A percentile compares a stretch with the other conserved stretches of the same genome.
Evolutionary conservation across 2,113 vertebrate genomes (phyloP).

Genomic region (Colius striatus): DNA sequence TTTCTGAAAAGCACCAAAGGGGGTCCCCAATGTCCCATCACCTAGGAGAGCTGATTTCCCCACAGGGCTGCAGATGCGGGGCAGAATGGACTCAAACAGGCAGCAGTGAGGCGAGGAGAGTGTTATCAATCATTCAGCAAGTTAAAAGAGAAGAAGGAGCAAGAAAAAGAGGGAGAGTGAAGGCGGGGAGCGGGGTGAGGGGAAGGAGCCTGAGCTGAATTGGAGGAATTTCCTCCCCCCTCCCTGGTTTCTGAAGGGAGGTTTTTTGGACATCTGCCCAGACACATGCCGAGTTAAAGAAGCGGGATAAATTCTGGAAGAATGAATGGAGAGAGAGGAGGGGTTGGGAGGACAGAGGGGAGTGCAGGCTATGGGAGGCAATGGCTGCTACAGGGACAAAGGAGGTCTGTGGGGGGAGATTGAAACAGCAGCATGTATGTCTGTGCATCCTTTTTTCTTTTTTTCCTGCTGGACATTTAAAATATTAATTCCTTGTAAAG

Average conservation of each 20-base stretch:
- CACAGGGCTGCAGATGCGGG: slow-evolving; percentile 82
- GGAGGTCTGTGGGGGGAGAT: slow-evolving; percentile 26
- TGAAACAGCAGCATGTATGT: rapidly evolving
- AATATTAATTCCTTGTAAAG: slow-evolving; percentile 18
- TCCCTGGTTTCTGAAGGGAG: slow-evolving; percentile 69
- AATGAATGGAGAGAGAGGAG: slow-evolving; percentile 74
- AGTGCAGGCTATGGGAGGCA: background rate
- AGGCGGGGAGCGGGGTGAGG: slow-evolving; percentile 47
- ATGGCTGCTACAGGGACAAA: slow-evolving; percentile 68
- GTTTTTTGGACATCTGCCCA: slow-evolving; percentile 96
- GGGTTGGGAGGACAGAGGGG: slow-evolving; percentile 62
- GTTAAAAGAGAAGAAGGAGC: slow-evolving; percentile 74
- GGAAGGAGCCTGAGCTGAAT: slow-evolving; percentile 65
- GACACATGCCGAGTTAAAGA: slow-evolving; percentile 90
- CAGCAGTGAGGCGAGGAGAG: slow-evolving; percentile 40
- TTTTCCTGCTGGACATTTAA: slow-evolving; percentile 37
- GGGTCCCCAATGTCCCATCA: slow-evolving; percentile 63
- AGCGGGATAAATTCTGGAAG: slow-evolving; percentile 79
- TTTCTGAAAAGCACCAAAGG: slow-evolving; percentile 83
- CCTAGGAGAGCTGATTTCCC: slow-evolving; percentile 77
- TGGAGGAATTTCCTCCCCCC: slow-evolving; percentile 63
- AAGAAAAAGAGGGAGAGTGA: slow-evolving; percentile 66
- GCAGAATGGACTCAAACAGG: slow-evolving; percentile 73
- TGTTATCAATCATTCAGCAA: slow-evolving; percentile 74
- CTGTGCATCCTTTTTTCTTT: background rate